Evolutionary conservation across 2,888 invertebrate species (phyloP).

Genomic region (Unio delphinus): DNA sequence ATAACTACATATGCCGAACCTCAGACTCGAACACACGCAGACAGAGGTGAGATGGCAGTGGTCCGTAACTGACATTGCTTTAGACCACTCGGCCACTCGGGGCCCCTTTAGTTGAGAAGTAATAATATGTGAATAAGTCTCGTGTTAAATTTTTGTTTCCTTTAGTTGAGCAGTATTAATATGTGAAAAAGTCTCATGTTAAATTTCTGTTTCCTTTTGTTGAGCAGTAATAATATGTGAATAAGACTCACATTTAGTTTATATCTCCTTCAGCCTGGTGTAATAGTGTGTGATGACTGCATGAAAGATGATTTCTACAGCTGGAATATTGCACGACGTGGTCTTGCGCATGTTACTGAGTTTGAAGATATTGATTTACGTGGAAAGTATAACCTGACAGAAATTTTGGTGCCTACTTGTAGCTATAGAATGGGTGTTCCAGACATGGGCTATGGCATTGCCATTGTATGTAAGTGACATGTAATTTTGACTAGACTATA

Average conservation of each 20-base stretch:
- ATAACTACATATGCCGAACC: no score
- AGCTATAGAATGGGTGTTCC: slow-evolving; percentile 96
- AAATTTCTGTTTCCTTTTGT: neutral
- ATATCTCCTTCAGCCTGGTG: slow-evolving; percentile 37
- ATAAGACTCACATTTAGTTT: neutral
- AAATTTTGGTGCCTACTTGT: slow-evolving; percentile 93
- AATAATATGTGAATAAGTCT: no score
- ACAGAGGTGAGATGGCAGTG: no score
- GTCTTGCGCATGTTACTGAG: slow-evolving; percentile 32
- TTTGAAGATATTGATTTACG: slow-evolving; percentile 47
- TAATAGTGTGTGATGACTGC: slow-evolving; percentile 56
- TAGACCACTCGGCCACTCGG: no score
- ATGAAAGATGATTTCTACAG: slow-evolving; percentile 51
- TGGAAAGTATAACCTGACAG: slow-evolving; percentile 74
- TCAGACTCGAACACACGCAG: no score
- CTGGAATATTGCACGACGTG: slow-evolving; percentile 50
- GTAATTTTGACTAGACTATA: no score
- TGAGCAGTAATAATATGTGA: neutral
- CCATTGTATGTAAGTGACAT: slow-evolving; percentile 78
- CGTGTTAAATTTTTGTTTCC: no score
- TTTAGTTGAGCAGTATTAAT: no score
- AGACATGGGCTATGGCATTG: slow-evolving; percentile 89
- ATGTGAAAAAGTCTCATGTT: no score
- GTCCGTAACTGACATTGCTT: no score
- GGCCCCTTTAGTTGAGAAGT: no score